These are phyloP conservation scores for Boloria selene DNA, from an alignment of 2,888 invertebrate genomes.

Conservation along the genomic window DNA sequence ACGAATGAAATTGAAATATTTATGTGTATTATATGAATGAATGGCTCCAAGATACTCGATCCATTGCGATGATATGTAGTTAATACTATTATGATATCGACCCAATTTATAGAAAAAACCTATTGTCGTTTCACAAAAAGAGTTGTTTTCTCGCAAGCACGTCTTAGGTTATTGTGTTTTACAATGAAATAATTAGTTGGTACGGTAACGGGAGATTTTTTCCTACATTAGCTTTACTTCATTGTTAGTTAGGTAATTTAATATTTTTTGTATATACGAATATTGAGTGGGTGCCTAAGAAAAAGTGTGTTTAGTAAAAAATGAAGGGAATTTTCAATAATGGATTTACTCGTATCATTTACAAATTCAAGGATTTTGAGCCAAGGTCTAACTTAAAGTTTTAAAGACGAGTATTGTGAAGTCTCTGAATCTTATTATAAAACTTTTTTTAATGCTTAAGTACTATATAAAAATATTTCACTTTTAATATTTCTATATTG, in stretches of 20 bases:
- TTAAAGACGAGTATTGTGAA: background rate
- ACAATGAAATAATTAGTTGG: conserved; percentile 79
- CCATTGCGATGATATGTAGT: conserved; percentile 58
- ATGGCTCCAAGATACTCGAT: conserved; percentile 31
- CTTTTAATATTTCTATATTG: too few relatives aligned
- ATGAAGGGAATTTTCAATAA: conserved; percentile 52
- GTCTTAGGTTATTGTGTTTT: conserved; percentile 65
- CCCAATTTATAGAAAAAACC: conserved; percentile 62
- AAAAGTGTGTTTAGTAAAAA: conserved; percentile 58
- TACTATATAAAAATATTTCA: too few relatives aligned
- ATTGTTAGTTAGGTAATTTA: conserved; percentile 76
- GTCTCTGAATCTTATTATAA: background rate
- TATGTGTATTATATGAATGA: background rate
- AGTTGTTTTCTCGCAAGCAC: conserved; percentile 73
- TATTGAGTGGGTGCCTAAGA: conserved; percentile 59
- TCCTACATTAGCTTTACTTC: conserved; percentile 60
- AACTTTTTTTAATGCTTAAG: too few relatives aligned
- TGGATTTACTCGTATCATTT: conserved; percentile 44
- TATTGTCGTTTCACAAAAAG: conserved; percentile 72
- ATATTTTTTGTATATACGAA: conserved; percentile 75
- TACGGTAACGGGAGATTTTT: conserved; percentile 74
- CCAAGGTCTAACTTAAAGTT: background rate
- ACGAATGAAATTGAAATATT: background rate
- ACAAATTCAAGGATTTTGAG: conserved; percentile 32
- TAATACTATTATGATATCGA: conserved; percentile 65